Evolutionary conservation across 2,888 invertebrate genomes (phyloP), one percentile per base, ranked within the genome.

Genomic region (Cheilosia urbana): DNA sequence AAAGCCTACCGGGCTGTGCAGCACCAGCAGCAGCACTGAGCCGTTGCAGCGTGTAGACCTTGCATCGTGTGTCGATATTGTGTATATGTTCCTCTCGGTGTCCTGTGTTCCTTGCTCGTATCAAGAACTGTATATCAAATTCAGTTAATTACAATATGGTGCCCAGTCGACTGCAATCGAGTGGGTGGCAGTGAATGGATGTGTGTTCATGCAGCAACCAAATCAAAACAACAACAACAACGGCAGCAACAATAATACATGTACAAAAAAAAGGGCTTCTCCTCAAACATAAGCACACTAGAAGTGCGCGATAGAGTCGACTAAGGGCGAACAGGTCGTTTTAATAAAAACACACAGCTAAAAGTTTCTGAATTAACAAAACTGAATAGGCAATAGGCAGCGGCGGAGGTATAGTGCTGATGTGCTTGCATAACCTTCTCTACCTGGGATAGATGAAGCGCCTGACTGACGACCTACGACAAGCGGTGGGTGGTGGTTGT

Each of bases 111-210:
- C 42, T 73, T 72, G 62, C 27, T 78, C 60, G 62, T 83, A 83
- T 79, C 84, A 75, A 63, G 15, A 69, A 58, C 51, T 79, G 79
- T 84, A 79, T 84, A 84, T 84, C 84, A 84, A 84, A 84, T 84
- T 84, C 84, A 84, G 73, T 84, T 84, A 80, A 84, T 84, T 84
- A 79, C 84, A 84, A 84, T 80, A 79, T 84, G 79, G 73, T 84
- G 58, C 84, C 79, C 65, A 69, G 73, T 75, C 75, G 73, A 65
- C 73, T 73, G 65, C 51, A 68, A 79, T 69, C 79, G 73, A 80
- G 73, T 80, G 68, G 79, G 79, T 78, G 83, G 71, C 58, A 51
- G 30, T 83, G 57, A 78, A 78, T 71, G 42, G 30, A 66, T 78
- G 60, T 83, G 66, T 62, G 51, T 9, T 68, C 72, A 79, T 66